phyloP scores from a whole-genome alignment of 2,113 vertebrate species.

The Rana temporaria region DNA sequence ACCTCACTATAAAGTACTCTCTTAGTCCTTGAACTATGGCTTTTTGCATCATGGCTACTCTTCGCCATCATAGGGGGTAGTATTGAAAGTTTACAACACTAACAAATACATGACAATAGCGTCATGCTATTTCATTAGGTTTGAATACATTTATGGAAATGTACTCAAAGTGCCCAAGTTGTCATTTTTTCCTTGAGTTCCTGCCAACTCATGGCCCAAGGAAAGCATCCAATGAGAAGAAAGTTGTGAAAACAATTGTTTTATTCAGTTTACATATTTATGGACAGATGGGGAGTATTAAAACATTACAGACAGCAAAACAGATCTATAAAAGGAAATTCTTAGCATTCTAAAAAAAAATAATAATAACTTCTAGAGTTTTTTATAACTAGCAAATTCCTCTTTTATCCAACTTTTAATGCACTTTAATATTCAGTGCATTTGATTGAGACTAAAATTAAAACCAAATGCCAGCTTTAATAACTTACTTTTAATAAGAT shows the following conservation, averaged over 20 bases:
- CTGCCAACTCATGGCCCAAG: constrained; percentile 66
- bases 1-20: constrained; percentile 54
- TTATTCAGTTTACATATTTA: constrained; percentile 63
- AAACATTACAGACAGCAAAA: constrained; percentile 61
- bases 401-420: background rate
- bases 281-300: constrained; percentile 64
- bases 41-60: constrained; percentile 64
- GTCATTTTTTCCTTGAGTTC: constrained; percentile 67
- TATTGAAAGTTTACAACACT: constrained; percentile 66
- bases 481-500: constrained; percentile 43
- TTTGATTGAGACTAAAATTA: background rate
- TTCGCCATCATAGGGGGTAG: constrained; percentile 63
- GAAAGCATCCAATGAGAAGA: constrained; percentile 64
- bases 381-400: background rate
- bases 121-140: constrained; percentile 62
- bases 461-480: background rate
- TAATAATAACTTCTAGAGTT: constrained; percentile 2
- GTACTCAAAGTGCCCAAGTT: constrained; percentile 59
- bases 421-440: background rate
- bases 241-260: constrained; percentile 62
- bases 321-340: constrained; percentile 59
- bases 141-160: constrained; percentile 69
- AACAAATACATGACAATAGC: constrained; percentile 63
- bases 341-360: constrained; percentile 21
- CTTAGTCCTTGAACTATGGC: constrained; percentile 64